phyloP scores from a whole-genome alignment of 2,888 invertebrate genomes.

The Campoletis raptor region DNA sequence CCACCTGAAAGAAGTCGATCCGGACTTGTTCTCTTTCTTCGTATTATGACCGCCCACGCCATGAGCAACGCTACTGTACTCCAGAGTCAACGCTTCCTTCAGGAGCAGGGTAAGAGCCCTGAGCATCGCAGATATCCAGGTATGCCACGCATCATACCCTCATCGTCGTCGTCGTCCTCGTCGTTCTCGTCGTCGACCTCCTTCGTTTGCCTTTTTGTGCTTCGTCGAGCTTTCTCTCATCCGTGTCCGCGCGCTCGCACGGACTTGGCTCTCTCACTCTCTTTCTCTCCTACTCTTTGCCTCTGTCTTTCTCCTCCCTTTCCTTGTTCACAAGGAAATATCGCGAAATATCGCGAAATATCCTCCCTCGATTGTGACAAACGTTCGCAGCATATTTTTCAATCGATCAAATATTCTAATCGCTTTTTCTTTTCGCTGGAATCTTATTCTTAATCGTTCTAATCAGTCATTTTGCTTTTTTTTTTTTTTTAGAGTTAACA shows the following conservation, averaged over 20 bases:
- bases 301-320: slow-evolving; percentile 5
- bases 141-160: slow-evolving; percentile 72
- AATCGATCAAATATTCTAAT: neutral
- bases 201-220: slow-evolving; percentile 5
- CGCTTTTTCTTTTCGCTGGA: neutral
- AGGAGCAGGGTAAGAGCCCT: slow-evolving; percentile 80
- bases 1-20: slow-evolving; percentile 83
- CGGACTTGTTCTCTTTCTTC: slow-evolving; percentile 85
- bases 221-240: slow-evolving; percentile 15
- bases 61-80: slow-evolving; percentile 86
- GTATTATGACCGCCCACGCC: slow-evolving; percentile 85
- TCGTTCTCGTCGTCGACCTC: neutral
- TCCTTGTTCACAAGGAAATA: slow-evolving; percentile 2
- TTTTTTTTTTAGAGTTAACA: no score
- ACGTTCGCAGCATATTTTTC: neutral
- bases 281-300: slow-evolving; percentile 29
- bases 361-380: neutral
- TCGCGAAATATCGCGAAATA: neutral
- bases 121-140: slow-evolving; percentile 83
- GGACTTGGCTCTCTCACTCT: slow-evolving; percentile 49
- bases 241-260: slow-evolving; percentile 36
- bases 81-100: slow-evolving; percentile 82
- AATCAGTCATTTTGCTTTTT: neutral
- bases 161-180: slow-evolving; percentile 6
- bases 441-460: neutral